Evolutionary conservation across 2,113 vertebrate genomes (phyloP), one percentile per base, ranked within the genome.

Genomic region (Regulus satrapa): DNA sequence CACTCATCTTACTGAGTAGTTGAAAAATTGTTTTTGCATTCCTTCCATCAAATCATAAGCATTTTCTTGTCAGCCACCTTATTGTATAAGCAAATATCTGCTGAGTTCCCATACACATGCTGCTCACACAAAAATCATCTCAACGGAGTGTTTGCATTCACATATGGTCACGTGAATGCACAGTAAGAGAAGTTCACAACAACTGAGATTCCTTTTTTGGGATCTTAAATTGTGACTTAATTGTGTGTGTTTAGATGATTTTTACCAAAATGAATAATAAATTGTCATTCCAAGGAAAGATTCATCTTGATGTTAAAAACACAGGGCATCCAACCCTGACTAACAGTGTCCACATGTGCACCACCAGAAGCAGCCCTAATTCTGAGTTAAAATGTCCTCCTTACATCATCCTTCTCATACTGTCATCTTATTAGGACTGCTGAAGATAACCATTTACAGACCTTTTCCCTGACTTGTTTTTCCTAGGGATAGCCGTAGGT

Each of bases 21-120:
- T 97, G 97, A 98, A 64, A 97, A 97, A 98, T 95, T 84, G 28
- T 92, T 97, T 96, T 95, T 74, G 83, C 67, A 95, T 96, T 92
- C 73, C 91, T 95, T 92, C 52, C 21, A 80, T 95, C 91, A 94
- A 75, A 90, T 79, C 68, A 66, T 73, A 95, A 95, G 52, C 77
- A 69, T 92, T 94, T 97, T 92, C 66, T 89, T 89, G 85, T 91
- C 85, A 71, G 7, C 38, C 14, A 68, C 19, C 59, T 69, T 67
- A 52, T 20, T 95, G 54, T 92, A 85, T 92, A 43, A 91, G 55
- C 51, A 96, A 97, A 80, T 67, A 24, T 66, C 73, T 85, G 25
- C 75, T 68, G 67, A 54, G 69, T 96, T 94, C 63, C 34, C 36
- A 31, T 36, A 86, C 56, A 26, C 26, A 41, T 59, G 21, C 29